Evolutionary conservation across 2,888 invertebrate species (phyloP), one percentile per base, ranked within the genome.

Genomic region (Cheiracanthium punctorium): DNA sequence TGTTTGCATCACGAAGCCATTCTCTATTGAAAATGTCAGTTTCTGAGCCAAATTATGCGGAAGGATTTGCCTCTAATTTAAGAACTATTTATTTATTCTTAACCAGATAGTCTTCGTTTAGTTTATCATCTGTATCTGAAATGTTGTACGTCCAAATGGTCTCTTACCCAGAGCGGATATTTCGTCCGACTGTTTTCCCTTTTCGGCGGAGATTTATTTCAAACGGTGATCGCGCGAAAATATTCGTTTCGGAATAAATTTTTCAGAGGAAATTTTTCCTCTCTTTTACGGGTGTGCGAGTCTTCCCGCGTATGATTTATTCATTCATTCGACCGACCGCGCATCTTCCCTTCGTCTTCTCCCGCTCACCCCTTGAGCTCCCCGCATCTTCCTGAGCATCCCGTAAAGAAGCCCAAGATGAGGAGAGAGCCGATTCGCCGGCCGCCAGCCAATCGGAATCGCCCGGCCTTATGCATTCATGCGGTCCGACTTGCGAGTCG

Each of bases 261-360:
- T n/a, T n/a, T 64, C 64, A 69, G 52, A 14, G 37, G 30, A 48
- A 20, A 58, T 64, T 41, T 52, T 37, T 29, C 71, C 58, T 80
- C n/a, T n/a, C n/a, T 80, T 71, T 37, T 67, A n/a, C 69, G 20
- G 67, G 48, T 69, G 43, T 71, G 65, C 72, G 72, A 65, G 65
- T 64, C 32, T 58, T n/a, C 33, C 58, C 70, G 37, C 73, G 43
- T 64, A 75, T 82, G 81, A 82, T 75, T 82, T 82, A 82, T 82
- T 82, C 81, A 82, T 82, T 52, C 75, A 75, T 82, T 82, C 81
- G 74, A 81, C 81, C 81, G 81, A 20, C 41, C 81, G 52, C 17
- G 24, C 81, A 67, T 75, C 75, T n/a, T n/a, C n/a, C n/a, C n/a
- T n/a, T n/a, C n/a, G n/a, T n/a, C n/a, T n/a, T n/a, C n/a, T n/a